Evolutionary conservation across 2,888 invertebrate species (phyloP), one percentile per base, ranked within the genome.

Genomic region (Euzophera pinguis): DNA sequence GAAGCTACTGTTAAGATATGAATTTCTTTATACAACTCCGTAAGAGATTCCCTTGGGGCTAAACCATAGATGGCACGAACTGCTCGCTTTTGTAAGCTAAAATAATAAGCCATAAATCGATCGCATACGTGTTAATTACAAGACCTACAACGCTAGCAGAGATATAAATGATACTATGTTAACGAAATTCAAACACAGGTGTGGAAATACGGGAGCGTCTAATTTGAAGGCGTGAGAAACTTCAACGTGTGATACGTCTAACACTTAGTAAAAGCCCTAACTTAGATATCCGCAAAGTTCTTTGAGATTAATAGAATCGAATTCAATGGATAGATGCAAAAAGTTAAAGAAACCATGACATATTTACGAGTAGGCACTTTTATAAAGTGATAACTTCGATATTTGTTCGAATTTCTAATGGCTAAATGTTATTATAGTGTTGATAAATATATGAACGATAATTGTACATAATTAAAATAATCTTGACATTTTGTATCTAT

Each of bases 141-240:
- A 27, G 38, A 49, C 22, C 16, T 37, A 35, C 35, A 47, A 39
- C 6, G 22, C 41, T 10, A 32, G 0, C 6, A 16, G 12, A 5
- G 32, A 4, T n/a, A 35, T 3, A 39, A 10, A 35, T 42, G 34
- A 61, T 68, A 61, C 65, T 72, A n/a, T n/a, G n/a, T n/a, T n/a
- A 77, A 76, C 69, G 65, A 77, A 81, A 72, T 62, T 69, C 69
- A 79, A 78, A 82, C 72, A 79, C 78, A 84, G 79, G 78, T 81
- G 82, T 64, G 58, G 62, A 61, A 64, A 59, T 64, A 55, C 54
- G 55, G 55, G 60, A 67, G 71, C 71, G 22, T 48, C 53, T 55
- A 72, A 76, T 69, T 69, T 63, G 62, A 68, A 69, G 67, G 67
- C 72, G 80, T 78, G 77, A 73, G 73, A 85, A 75, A 73, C 14